Percentiles rank a stretch among this genome's conserved stretches.
Conservation (phyloP, 2,113 vertebrate genomes). For the Chionodraco myersi region DNA sequence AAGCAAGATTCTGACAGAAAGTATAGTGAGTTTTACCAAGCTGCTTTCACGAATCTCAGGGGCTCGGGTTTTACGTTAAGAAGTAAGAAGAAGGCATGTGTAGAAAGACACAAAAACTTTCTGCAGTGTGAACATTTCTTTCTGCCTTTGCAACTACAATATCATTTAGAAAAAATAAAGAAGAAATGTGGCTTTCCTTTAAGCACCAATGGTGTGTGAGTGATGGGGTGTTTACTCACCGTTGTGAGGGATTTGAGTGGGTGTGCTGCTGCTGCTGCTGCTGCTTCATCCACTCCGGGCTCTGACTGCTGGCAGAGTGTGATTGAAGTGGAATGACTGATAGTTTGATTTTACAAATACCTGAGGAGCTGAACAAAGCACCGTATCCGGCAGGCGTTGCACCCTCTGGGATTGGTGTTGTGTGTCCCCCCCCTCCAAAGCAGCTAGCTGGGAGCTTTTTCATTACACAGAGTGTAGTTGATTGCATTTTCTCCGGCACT, state of each 20-base stretch:
- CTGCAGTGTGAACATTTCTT: neutral
- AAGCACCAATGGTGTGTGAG: neutral
- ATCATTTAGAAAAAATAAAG: conserved; percentile 17
- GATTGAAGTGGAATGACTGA: conserved; percentile 75
- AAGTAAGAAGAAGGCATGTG: neutral
- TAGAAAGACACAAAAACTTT: conserved; percentile 6
- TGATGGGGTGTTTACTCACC: conserved; percentile 38
- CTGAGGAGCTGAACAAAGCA: conserved; percentile 57
- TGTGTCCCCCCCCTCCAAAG: conserved; percentile 39
- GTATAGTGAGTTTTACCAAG: conserved; percentile 4
- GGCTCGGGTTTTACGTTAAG: neutral
- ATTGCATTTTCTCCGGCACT: conserved; percentile 63
- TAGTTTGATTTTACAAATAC: conserved; percentile 73
- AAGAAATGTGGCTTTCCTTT: conserved; percentile 18
- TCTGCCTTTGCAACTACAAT: neutral
- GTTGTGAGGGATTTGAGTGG: conserved; percentile 42
- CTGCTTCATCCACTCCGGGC: conserved; percentile 44
- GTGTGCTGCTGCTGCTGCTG: conserved; percentile 29
- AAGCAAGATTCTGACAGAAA: neutral
- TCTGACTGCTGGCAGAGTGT: conserved; percentile 48
- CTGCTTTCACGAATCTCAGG: neutral
- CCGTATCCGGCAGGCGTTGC: conserved; percentile 30
- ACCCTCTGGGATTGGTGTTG: conserved; percentile 48
- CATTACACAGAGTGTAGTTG: conserved; percentile 71
- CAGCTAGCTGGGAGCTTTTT: conserved; percentile 75